Evolutionary conservation across 2,888 invertebrate genomes (phyloP).

Genomic region (Epistrophe grossulariae): DNA sequence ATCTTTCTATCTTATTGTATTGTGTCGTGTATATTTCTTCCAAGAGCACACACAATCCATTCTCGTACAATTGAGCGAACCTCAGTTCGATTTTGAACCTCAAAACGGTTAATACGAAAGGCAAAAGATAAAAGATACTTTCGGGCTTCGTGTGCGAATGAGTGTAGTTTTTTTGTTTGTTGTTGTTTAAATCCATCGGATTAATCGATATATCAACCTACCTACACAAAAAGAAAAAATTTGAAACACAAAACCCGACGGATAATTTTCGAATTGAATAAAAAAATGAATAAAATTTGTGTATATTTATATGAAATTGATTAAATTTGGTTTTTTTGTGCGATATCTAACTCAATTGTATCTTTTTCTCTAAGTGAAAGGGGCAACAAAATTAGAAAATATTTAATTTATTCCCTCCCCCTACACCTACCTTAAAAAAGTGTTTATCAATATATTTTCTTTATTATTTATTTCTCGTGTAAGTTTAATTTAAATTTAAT

Average conservation of each 20-base stretch:
- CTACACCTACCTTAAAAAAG: slow-evolving; percentile 1
- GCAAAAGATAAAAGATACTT: slow-evolving; percentile 34
- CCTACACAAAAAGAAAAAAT: neutral
- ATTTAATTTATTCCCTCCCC: neutral
- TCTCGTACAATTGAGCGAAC: slow-evolving; percentile 22
- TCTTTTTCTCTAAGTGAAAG: neutral
- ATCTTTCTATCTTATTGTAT: slow-evolving; percentile 1
- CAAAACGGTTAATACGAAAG: slow-evolving; percentile 66
- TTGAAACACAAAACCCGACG: slow-evolving; percentile 45
- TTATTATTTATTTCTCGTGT: slow-evolving; percentile 34
- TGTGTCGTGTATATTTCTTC: slow-evolving; percentile 33
- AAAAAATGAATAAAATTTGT: neutral
- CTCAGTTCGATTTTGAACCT: slow-evolving; percentile 72
- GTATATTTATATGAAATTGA: neutral
- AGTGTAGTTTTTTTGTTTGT: slow-evolving; percentile 6
- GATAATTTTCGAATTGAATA: slow-evolving; percentile 25
- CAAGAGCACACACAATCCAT: slow-evolving; percentile 15
- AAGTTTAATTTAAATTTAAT: slow-evolving; percentile 26
- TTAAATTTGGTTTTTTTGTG: slow-evolving; percentile 10
- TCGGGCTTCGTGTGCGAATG: slow-evolving; percentile 43
- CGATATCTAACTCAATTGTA: slow-evolving; percentile 35
- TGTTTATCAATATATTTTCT: slow-evolving; percentile 10
- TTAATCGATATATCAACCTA: slow-evolving; percentile 12
- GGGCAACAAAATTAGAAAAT: neutral
- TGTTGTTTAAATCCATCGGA: slow-evolving; percentile 6